Conservation (phyloP, 2,888 invertebrate genomes). For the Cheilosia pagana region DNA sequence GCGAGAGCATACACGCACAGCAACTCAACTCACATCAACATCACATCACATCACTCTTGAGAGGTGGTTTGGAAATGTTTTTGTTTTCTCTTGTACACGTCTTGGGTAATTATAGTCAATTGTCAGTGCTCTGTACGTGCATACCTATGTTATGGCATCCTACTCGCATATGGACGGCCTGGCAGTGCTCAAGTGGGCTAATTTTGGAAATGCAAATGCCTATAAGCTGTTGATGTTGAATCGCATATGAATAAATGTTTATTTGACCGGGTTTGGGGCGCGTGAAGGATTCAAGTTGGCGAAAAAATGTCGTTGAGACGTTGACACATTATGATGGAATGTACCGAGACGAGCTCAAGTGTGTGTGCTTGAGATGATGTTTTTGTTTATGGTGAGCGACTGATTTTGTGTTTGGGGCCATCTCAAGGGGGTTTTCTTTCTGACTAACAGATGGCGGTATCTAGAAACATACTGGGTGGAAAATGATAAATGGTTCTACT, state of each 20-base stretch:
- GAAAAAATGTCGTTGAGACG: constrained; percentile 1
- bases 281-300: constrained; percentile 7
- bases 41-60: background rate
- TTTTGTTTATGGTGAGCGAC: too few species aligned
- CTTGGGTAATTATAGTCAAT: constrained; percentile 47
- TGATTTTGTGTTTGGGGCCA: too few species aligned
- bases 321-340: constrained; percentile 9
- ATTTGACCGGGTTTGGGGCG: constrained; percentile 40
- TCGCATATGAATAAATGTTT: constrained; percentile 26
- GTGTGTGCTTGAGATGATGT: too few species aligned
- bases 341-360: background rate
- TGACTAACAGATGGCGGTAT: too few species aligned
- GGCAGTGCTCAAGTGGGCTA: constrained; percentile 30
- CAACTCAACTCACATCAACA: background rate
- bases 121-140: constrained; percentile 15
- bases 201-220: constrained; percentile 57
- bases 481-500: too few species aligned
- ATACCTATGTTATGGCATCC: constrained; percentile 31
- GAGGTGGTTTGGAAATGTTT: constrained; percentile 29
- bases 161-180: background rate
- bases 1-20: constrained; percentile 40
- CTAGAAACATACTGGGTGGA: too few species aligned
- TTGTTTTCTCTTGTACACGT: constrained; percentile 23
- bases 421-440: too few species aligned
- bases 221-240: constrained; percentile 10